phyloP scores from a whole-genome alignment of 2,888 invertebrate species.

The Bellardia bayeri region DNA sequence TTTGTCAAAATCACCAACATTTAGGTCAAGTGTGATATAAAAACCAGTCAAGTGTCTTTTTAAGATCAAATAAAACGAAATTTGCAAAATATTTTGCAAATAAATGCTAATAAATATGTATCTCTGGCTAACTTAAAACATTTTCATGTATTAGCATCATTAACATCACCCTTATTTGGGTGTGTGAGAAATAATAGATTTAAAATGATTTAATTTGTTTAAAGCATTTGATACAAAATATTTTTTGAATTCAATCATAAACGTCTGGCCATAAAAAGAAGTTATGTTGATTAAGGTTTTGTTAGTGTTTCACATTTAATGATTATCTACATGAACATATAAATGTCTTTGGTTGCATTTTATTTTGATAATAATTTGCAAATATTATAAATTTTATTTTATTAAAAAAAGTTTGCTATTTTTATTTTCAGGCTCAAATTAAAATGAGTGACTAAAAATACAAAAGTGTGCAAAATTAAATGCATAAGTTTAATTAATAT shows the following conservation, averaged over 20 bases:
- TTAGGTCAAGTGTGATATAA: conserved; percentile 58
- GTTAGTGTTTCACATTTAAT: neutral
- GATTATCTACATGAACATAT: conserved; percentile 13
- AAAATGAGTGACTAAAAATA: neutral
- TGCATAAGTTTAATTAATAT: neutral
- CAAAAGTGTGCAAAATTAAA: neutral
- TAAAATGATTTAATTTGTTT: conserved; percentile 8
- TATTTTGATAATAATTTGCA: neutral
- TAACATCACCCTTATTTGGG: neutral
- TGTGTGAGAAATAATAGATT: conserved; percentile 2
- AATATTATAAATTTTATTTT: neutral
- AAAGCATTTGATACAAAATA: neutral
- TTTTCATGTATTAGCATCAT: neutral
- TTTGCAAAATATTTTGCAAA: conserved; percentile 25
- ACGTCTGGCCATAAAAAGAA: neutral
- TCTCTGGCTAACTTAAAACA: conserved; percentile 19
- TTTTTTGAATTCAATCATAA: conserved; percentile 1
- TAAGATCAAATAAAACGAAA: conserved; percentile 1
- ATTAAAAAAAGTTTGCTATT: neutral
- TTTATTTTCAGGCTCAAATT: neutral
- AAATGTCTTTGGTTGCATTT: conserved; percentile 2
- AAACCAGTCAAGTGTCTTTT: conserved; percentile 6
- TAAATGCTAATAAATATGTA: neutral
- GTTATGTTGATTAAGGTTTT: neutral
- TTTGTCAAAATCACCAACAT: conserved; percentile 22